Conservation (phyloP, 2,888 invertebrate species). For the Helicoverpa assulta region DNA sequence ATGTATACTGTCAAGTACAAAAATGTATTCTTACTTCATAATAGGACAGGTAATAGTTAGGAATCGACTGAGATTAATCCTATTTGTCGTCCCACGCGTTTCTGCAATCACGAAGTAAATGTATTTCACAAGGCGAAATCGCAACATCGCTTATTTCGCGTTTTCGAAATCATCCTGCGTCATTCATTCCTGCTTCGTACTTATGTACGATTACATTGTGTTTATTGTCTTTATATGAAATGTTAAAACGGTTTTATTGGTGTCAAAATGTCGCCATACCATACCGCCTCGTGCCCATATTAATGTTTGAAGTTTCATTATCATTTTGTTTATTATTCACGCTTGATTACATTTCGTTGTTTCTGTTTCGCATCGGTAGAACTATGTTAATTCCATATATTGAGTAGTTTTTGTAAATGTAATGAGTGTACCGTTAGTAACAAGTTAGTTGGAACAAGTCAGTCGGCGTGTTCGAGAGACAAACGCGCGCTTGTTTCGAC, state of each 20-base stretch:
- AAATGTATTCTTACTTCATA: constrained; percentile 62
- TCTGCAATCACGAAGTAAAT: constrained; percentile 85
- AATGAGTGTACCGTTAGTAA: constrained; percentile 17
- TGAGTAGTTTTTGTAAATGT: constrained; percentile 22
- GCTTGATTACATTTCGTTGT: constrained; percentile 40
- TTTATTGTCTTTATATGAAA: constrained; percentile 67
- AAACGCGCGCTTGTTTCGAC: constrained; percentile 77
- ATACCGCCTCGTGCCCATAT: constrained; percentile 31
- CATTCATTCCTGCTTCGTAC: constrained; percentile 83
- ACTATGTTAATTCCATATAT: constrained; percentile 25
- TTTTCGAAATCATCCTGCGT: constrained; percentile 89
- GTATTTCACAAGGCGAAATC: constrained; percentile 88
- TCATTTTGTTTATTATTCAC: constrained; percentile 48
- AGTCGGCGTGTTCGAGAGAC: constrained; percentile 71
- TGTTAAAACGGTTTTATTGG: constrained; percentile 63
- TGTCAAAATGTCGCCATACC: constrained; percentile 57
- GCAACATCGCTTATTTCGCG: constrained; percentile 89
- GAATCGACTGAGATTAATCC: constrained; percentile 83
- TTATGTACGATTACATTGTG: constrained; percentile 70
- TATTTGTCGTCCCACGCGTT: constrained; percentile 88
- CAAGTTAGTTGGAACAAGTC: constrained; percentile 43
- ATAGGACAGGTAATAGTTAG: constrained; percentile 66
- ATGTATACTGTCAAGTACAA: constrained; percentile 38
- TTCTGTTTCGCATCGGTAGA: constrained; percentile 25
- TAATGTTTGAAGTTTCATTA: constrained; percentile 42